Base-by-base conservation (phyloP, 2,888 invertebrate genomes). In the Steinernema scapterisci region DNA sequence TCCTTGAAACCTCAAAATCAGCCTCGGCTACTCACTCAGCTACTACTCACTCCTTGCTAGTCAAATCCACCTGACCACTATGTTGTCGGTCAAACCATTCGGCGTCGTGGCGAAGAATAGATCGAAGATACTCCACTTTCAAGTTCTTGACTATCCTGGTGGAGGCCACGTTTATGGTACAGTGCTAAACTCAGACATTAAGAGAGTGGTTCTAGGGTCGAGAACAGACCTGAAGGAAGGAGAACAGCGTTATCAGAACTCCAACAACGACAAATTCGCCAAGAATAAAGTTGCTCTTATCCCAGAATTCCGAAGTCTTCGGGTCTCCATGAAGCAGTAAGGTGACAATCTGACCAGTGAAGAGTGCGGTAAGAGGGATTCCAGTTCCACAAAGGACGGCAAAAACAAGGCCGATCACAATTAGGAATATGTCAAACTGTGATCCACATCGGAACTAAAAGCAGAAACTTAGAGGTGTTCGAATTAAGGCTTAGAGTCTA, bases 191-290 rank as follows among this genome's bases (percentile, higher is more conserved):
- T 6, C n/a, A 54, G 13, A 21, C 25, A n/a, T 5, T 19, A 19
- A 2, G 16, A 48, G 13, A 7, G 13, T 48, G 13, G 13, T 7
- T 48, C 5, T 48, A n/a, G 16, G 13, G n/a, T n/a, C n/a, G n/a
- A n/a, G n/a, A n/a, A n/a, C n/a, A n/a, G n/a, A 54, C 54, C 25
- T 54, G 54, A 21, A 54, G 25, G 13, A 54, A 54, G 3, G 54
- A 54, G 13, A 54, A 25, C 13, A 54, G 2, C 6, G 25, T 23
- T 2, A 54, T 2, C 21, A 54, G 54, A 3, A 25, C 6, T 2
- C 23, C 54, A 6, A 25, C 21, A 5, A 54, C 25, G 11, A 54
- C 54, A 13, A 21, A 54, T 54, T 54, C 13, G 5, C 13, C 16
- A 16, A 54, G 54, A 23, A 54, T 25, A 6, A 5, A 19, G 21